Percentiles rank a stretch among this genome's conserved stretches.
phyloP scores from a whole-genome alignment of 2,113 vertebrate genomes.

The Artemisiospiza belli region DNA sequence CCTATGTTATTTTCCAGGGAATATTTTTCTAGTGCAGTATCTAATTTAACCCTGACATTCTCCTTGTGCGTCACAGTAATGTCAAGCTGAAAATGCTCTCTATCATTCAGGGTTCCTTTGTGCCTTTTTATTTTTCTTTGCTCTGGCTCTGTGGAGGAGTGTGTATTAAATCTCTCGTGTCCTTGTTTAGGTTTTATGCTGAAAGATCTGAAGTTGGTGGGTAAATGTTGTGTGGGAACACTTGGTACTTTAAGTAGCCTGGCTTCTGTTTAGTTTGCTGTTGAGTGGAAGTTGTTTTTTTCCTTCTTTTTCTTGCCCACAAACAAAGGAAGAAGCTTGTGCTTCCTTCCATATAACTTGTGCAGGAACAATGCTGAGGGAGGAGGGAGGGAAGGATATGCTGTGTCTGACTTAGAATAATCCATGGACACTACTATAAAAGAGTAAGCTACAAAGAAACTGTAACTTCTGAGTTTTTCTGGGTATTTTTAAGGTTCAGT shows the following conservation, averaged over 20 bases:
- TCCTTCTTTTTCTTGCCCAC: slow-evolving; percentile 60
- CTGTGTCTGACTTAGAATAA: not conserved
- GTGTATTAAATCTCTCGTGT: slow-evolving; percentile 48
- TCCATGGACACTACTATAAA: not conserved
- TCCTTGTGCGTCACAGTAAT: not conserved
- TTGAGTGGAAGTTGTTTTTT: slow-evolving; percentile 63
- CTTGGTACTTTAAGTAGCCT: slow-evolving; percentile 56
- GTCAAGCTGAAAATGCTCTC: not conserved
- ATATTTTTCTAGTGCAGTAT: not conserved
- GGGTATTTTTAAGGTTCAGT: not conserved
- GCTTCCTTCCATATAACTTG: slow-evolving; percentile 64
- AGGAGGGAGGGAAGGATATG: slow-evolving; percentile 31
- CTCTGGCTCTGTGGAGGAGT: slow-evolving; percentile 3
- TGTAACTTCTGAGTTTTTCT: not conserved
- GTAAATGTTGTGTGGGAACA: slow-evolving; percentile 71
- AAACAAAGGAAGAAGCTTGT: slow-evolving; percentile 75
- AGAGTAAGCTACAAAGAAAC: not conserved
- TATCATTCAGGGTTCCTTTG: not conserved
- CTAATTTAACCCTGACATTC: slow-evolving; percentile 53
- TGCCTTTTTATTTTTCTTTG: slow-evolving; percentile 17
- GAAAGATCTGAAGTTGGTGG: slow-evolving; percentile 74
- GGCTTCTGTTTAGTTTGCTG: slow-evolving; percentile 60
- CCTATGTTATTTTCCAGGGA: not conserved
- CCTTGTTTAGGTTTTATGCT: slow-evolving; percentile 38
- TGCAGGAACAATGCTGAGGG: slow-evolving; percentile 24